These are phyloP conservation scores for Enteromius treurensis DNA, from an alignment of 2,797 vertebrate genomes.

Conservation along the genomic window DNA sequence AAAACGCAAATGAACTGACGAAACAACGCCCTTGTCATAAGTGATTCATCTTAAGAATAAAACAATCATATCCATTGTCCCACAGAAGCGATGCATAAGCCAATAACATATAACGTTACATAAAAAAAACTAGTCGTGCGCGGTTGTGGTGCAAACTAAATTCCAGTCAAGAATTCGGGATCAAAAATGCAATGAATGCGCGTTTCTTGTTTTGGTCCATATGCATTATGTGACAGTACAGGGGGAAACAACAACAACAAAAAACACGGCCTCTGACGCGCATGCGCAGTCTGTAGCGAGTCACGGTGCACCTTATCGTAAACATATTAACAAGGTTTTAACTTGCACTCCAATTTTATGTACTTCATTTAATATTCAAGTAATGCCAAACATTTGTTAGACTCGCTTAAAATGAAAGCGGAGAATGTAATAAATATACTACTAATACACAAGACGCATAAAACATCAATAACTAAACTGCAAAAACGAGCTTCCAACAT, in stretches of 20 bases:
- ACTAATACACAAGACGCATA: neutral
- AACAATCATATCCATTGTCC: neutral
- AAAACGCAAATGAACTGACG: neutral
- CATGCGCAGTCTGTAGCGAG: slow-evolving; percentile 6
- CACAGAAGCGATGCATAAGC: neutral
- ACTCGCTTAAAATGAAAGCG: no score
- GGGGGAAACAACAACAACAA: no score
- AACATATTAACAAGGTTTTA: neutral
- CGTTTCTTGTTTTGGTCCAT: neutral
- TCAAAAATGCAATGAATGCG: neutral
- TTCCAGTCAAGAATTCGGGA: neutral
- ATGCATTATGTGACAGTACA: no score
- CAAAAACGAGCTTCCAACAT: neutral
- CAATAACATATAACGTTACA: neutral
- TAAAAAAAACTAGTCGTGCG: no score
- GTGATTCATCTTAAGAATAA: neutral
- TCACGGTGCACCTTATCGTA: neutral
- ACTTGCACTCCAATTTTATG: neutral
- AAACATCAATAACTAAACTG: neutral
- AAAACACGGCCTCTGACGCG: neutral
- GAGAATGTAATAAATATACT: neutral
- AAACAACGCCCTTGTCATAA: neutral
- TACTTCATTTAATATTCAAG: neutral
- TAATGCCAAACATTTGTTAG: neutral
- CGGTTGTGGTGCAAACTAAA: neutral